phyloP scores from a whole-genome alignment of 2,888 invertebrate genomes.

The Acrocera orbiculus region DNA sequence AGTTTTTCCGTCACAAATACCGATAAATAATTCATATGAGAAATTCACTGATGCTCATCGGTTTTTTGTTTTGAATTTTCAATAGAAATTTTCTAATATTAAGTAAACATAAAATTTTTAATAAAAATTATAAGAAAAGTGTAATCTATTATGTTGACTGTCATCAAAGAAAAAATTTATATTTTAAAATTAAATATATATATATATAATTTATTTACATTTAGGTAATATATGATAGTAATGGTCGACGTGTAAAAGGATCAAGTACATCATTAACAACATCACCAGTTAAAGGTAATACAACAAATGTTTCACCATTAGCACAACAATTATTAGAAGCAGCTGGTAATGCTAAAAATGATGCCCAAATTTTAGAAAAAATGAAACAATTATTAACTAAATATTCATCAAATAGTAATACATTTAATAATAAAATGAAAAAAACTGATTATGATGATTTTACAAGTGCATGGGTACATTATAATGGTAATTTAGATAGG shows the following conservation, averaged over 20 bases:
- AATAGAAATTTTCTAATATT: too few species aligned
- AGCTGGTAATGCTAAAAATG: constrained; percentile 52
- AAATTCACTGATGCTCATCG: too few species aligned
- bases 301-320: constrained; percentile 46
- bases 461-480: constrained; percentile 55
- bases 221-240: constrained; percentile 33
- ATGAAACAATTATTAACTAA: constrained; percentile 51
- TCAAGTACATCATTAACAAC: constrained; percentile 25
- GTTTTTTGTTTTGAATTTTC: too few species aligned
- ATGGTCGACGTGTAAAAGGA: constrained; percentile 32
- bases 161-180: too few species aligned
- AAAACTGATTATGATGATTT: constrained; percentile 43
- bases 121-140: too few species aligned
- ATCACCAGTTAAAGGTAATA: constrained; percentile 38
- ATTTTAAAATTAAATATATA: too few species aligned
- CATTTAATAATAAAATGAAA: constrained; percentile 14
- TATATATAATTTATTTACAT: too few species aligned
- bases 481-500: constrained; percentile 45
- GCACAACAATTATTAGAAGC: constrained; percentile 54
- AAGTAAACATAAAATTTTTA: too few species aligned
- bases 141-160: too few species aligned
- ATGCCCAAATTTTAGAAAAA: constrained; percentile 52
- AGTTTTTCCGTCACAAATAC: too few species aligned
- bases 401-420: constrained; percentile 27
- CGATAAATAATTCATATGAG: too few species aligned